Conservation (phyloP, 2,113 vertebrate species). For the Nipponia nippon region DNA sequence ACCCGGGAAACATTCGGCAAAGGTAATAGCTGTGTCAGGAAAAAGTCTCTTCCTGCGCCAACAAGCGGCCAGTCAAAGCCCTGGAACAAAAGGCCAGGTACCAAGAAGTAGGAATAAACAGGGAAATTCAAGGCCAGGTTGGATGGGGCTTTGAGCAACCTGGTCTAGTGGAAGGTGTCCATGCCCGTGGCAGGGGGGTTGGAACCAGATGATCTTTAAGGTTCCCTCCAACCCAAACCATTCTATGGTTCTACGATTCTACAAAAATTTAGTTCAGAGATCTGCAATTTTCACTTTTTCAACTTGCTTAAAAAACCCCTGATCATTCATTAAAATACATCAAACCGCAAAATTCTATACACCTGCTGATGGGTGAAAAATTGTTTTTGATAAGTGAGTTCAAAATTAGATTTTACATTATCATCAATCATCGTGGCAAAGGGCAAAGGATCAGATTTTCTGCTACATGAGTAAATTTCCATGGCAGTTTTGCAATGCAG, state of each 20-base stretch:
- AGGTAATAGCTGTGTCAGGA: not conserved
- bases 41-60: not conserved
- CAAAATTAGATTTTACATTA: slow-evolving; percentile 48
- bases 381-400: not conserved
- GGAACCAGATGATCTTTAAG: not conserved
- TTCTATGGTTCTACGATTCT: not conserved
- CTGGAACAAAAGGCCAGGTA: not conserved
- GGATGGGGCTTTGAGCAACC: not conserved
- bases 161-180: not conserved
- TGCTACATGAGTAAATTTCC: slow-evolving; percentile 25
- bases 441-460: slow-evolving; percentile 24
- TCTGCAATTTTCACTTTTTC: not conserved
- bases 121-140: not conserved
- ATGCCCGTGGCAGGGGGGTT: not conserved
- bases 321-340: not conserved
- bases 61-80: not conserved
- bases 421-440: slow-evolving; percentile 30
- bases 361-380: not conserved
- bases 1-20: not conserved
- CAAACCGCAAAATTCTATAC: not conserved
- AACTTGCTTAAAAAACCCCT: not conserved
- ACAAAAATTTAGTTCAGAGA: not conserved
- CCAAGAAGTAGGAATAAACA: not conserved
- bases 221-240: not conserved
- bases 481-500: slow-evolving; percentile 10